Evolutionary conservation across 2,888 invertebrate species (phyloP).

Genomic region (Drosophila prolongata): DNA sequence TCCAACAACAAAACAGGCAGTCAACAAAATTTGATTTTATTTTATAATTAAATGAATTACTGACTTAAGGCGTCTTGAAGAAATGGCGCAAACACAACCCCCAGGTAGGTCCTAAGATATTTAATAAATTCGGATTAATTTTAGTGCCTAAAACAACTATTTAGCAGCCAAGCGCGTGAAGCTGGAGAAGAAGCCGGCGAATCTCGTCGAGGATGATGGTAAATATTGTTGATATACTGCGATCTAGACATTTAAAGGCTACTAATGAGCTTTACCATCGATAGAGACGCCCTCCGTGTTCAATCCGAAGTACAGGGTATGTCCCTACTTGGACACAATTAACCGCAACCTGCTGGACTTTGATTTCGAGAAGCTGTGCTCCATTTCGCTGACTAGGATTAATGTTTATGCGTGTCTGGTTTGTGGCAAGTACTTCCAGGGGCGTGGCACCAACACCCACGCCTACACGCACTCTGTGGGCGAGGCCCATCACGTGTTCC

Average conservation of each 20-base stretch:
- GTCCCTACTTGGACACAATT: conserved; percentile 99
- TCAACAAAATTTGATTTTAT: conserved; percentile 13
- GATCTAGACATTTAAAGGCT: too few species aligned
- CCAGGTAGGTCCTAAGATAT: conserved; percentile 8
- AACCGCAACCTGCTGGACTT: conserved; percentile 98
- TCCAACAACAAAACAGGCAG: neutral
- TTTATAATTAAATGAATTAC: conserved; percentile 18
- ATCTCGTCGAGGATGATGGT: conserved; percentile 62
- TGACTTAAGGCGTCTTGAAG: neutral
- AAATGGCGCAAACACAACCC: conserved; percentile 31
- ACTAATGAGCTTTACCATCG: neutral
- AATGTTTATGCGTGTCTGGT: conserved; percentile 99
- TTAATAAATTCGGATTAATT: neutral
- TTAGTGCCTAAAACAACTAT: neutral
- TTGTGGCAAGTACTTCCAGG: conserved; percentile 99
- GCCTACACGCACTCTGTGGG: conserved; percentile 99
- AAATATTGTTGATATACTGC: conserved; percentile 5
- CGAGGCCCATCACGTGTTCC: conserved; percentile 98
- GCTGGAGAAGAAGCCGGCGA: conserved; percentile 55
- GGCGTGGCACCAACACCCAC: conserved; percentile 98
- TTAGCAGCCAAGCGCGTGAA: conserved; percentile 58
- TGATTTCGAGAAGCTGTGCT: conserved; percentile 99
- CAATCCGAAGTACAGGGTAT: conserved; percentile 87
- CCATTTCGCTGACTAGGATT: conserved; percentile 98
- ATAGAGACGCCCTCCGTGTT: conserved; percentile 84